Conservation (phyloP, 2,888 invertebrate genomes). For the Drosophila villosipedis region DNA sequence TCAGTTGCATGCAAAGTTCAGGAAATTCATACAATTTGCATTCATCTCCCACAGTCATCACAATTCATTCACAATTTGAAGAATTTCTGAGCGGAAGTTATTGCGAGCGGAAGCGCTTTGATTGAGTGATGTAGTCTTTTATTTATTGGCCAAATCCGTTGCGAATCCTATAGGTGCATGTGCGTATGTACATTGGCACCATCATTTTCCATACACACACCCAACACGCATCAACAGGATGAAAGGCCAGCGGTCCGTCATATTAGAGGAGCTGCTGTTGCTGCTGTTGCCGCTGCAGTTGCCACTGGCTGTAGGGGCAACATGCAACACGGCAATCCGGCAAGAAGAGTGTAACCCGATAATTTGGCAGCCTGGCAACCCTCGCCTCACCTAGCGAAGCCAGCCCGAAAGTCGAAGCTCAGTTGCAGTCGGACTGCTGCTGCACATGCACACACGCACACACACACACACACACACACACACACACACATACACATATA, state of each 20-base stretch:
- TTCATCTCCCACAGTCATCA: background rate
- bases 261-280: constrained; percentile 61
- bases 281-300: constrained; percentile 36
- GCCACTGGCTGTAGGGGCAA: constrained; percentile 45
- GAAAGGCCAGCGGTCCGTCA: constrained; percentile 75
- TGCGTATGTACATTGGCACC: background rate
- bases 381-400: background rate
- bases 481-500: background rate
- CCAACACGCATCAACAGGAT: constrained; percentile 49
- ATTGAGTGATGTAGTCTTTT: constrained; percentile 54
- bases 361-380: background rate
- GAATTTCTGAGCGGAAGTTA: constrained; percentile 42
- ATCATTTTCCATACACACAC: background rate
- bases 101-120: constrained; percentile 61
- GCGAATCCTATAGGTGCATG: background rate
- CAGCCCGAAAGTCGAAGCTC: constrained; percentile 8
- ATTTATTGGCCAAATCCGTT: constrained; percentile 2
- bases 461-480: background rate
- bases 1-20: background rate
- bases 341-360: constrained; percentile 3
- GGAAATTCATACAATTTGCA: background rate
- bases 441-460: background rate
- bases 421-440: constrained; percentile 21
- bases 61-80: constrained; percentile 3
- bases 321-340: constrained; percentile 49